Evolutionary conservation across 2,888 invertebrate species (phyloP), one percentile per base, ranked within the genome.

Genomic region (Hanleya hanleyi): DNA sequence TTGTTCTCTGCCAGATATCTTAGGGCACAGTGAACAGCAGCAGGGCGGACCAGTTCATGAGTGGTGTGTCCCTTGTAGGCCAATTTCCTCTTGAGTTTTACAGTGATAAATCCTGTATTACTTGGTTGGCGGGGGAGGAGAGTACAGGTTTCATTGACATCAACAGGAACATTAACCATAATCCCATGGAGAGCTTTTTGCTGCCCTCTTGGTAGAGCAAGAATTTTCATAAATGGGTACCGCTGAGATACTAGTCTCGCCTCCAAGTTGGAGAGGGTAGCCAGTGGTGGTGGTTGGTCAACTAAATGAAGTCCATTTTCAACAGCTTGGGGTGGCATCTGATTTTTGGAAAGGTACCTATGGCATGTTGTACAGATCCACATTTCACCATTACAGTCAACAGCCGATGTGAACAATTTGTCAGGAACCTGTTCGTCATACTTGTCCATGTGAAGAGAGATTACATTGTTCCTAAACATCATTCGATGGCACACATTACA

Each of bases 121-220:
- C 22, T 18, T 18, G 57, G 57, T 7, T n/a, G 12, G n/a, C 37
- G 6, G 6, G 66, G 66, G 7, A 66, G 26, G 50, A n/a, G 26
- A 18, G 47, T 22, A 50, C 50, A 68, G 7, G 32, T 32, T 9
- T 37, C 18, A 22, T 68, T 18, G 6, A 50, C 26, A 41, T 15
- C 18, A 49, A 41, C 33, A 50, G 68, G 68, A 26, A 68, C 51
- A 50, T 68, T 68, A 51, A 68, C 68, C 49, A 41, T 50, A 32
- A 32, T 35, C 6, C 51, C 68, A 9, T 18, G 26, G 37, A 68
- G 49, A 36, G 50, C 68, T 50, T n/a, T 49, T 68, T 68, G 68
- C 35, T 35, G 26, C 26, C 68, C 68, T 41, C 68, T 47, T 9
- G 68, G 68, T 50, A 50, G 32, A 50, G 68, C 50, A n/a, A 50